A percentile compares a stretch with the other conserved stretches of the same genome.
phyloP scores from a whole-genome alignment of 2,888 invertebrate genomes.

The Caenorhabditis angaria region DNA sequence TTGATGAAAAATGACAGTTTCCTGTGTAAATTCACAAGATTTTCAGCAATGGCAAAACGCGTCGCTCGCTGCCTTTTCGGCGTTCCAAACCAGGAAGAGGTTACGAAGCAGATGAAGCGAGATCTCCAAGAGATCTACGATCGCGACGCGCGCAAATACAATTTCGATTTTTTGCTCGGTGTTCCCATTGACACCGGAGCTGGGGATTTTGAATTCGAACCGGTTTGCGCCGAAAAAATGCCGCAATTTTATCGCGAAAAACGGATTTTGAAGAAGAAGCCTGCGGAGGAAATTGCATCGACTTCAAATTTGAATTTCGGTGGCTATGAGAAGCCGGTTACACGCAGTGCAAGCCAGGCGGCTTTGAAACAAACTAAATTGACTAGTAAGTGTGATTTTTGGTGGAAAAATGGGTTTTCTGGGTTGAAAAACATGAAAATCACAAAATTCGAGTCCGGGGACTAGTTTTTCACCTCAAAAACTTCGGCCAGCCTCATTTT shows the following conservation, averaged over 20 bases:
- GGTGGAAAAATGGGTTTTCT: too few species aligned
- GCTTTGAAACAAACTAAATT: background rate
- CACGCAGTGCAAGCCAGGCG: background rate
- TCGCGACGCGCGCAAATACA: background rate
- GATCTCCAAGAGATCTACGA: background rate
- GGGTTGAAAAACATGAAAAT: too few species aligned
- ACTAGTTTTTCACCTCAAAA: too few species aligned
- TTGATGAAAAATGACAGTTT: background rate
- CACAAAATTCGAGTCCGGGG: too few species aligned
- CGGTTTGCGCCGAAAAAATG: background rate
- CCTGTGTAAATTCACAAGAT: too few species aligned
- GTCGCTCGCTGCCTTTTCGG: background rate
- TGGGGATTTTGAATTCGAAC: background rate
- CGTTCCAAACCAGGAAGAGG: background rate
- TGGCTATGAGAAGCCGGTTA: background rate
- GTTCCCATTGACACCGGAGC: background rate
- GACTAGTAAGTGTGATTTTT: background rate
- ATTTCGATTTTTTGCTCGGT: background rate
- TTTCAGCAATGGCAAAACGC: background rate
- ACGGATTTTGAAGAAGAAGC: background rate
- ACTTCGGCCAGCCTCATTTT: too few species aligned
- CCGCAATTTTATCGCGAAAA: background rate
- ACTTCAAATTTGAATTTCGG: too few species aligned
- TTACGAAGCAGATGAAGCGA: background rate
- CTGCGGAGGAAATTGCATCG: background rate